Base-by-base conservation (phyloP, 2,888 invertebrate species). In the Watsonalla cultraria region DNA sequence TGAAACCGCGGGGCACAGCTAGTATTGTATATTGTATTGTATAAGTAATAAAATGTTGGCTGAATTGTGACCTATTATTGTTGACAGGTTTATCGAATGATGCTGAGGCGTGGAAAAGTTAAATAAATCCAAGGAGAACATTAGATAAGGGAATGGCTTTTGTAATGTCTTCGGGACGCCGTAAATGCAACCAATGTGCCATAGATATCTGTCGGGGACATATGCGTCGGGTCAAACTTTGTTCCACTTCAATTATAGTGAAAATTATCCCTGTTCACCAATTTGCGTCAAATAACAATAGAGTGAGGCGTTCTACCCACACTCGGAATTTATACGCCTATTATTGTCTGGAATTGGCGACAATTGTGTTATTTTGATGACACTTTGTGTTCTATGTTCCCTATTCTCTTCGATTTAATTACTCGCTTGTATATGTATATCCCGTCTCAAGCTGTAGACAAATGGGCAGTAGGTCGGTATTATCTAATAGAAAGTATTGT, bases 121-220 rank as follows among this genome's bases (percentile, higher is more conserved):
- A 88, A 89, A 89, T 90, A 90, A 88, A 90, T 89, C 88, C 81
- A 82, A 82, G 68, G 75, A 76, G 83, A 78, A 83, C 90, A 86
- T 90, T 86, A 89, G 90, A 90, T 89, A 90, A 87, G 82, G 83
- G 80, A 89, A 90, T 88, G 82, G 89, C 84, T 83, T 87, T 86
- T 86, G 86, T 90, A 90, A 90, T 90, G 90, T 90, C 78, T 89
- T 89, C 82, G 86, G 87, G 86, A 85, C 80, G 86, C 78, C 87
- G 87, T 88, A 86, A 89, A 88, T 86, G 89, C 88, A 88, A 82
- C 86, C 84, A 80, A 86, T 83, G 83, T 86, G 82, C 80, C 82
- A 79, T 84, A 80, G 77, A 83, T 86, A 81, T 84, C 78, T 82
- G 84, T 82, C 78, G 67, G 62, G 66, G 74, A 79, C 80, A 80